Evolutionary conservation across 2,797 vertebrate species (phyloP), one percentile per base, ranked within the genome.

Genomic region (Leuciscus waleckii): DNA sequence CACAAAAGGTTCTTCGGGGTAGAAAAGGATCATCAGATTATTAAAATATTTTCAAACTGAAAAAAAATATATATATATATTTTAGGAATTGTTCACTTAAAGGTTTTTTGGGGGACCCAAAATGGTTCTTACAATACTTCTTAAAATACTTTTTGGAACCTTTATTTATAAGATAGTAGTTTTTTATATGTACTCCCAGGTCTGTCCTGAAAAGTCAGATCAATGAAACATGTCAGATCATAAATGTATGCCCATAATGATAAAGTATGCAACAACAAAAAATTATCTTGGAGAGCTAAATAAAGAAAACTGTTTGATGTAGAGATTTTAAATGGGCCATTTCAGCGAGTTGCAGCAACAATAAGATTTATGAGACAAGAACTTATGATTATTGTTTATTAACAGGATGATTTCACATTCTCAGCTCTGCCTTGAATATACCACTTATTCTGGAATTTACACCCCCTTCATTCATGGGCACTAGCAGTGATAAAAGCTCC

Each of bases 401-500:
- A 23, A 75, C 69, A 77, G 14, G 32, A 39, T 13, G 35, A 85
- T 56, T 79, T 70, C 23, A 65, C 58, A 41, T 63, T 78, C 46
- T 77, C 23, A 75, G 51, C 65, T 75, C 29, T 81, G n/a, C 70
- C n/a, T 43, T 85, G 10, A 61, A 85, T 9, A 79, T 29, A 79
- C 26, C 67, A 26, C 56, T 74, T 81, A 80, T 3, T 16, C 76
- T 84, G 71, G 54, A 84, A 76, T 79, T 43, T 70, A 70, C n/a
- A 71, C 49, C 75, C 8, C 68, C 13, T 56, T 54, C 71, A 81
- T 71, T 61, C 43, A 65, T 9, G 10, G 39, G 56, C 67, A 70
- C 43, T 81, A 74, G 76, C 49, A 37, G 32, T 73, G 74, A 80
- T 87, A 61, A 88, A 86, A 87, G 71, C 81, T 74, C 35, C 83